Conservation (phyloP, 1,140 invertebrate genomes). For the Asobara japonica region DNA sequence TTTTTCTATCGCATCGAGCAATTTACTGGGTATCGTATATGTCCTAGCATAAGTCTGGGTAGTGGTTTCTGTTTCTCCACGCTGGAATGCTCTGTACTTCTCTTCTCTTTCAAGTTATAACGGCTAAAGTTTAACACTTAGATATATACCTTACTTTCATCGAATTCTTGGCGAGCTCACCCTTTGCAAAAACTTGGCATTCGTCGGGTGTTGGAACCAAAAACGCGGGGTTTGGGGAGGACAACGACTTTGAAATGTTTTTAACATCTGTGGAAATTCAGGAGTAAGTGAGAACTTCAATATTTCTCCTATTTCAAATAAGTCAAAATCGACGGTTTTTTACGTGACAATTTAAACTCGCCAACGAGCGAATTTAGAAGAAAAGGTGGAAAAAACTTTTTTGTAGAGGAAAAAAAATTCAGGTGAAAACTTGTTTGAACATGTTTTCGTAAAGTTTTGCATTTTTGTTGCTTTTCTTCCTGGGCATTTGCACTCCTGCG, state of each 20-base stretch:
- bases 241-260: constrained; percentile 14
- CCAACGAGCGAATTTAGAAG: too few relatives aligned
- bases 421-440: too few relatives aligned
- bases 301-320: too few relatives aligned
- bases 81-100: constrained; percentile 25
- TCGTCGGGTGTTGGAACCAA: neutral
- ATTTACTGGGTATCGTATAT: constrained; percentile 28
- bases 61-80: constrained; percentile 17
- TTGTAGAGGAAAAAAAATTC: too few relatives aligned
- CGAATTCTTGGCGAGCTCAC: constrained; percentile 32
- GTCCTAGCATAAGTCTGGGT: neutral
- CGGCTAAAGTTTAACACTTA: constrained; percentile 34
- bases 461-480: too few relatives aligned
- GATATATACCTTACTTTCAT: constrained; percentile 30
- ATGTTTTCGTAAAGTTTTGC: too few relatives aligned
- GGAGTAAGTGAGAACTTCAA: neutral
- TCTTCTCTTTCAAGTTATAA: constrained; percentile 36
- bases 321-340: too few relatives aligned
- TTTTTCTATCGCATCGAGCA: constrained; percentile 20
- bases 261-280: neutral
- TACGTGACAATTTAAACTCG: too few relatives aligned
- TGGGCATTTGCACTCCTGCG: too few relatives aligned
- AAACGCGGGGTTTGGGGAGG: neutral
- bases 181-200: constrained; percentile 27
- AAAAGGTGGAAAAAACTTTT: too few relatives aligned